These are phyloP conservation scores for Oceanodroma tethys DNA, from an alignment of 2,113 vertebrate genomes.

Conservation along the genomic window DNA sequence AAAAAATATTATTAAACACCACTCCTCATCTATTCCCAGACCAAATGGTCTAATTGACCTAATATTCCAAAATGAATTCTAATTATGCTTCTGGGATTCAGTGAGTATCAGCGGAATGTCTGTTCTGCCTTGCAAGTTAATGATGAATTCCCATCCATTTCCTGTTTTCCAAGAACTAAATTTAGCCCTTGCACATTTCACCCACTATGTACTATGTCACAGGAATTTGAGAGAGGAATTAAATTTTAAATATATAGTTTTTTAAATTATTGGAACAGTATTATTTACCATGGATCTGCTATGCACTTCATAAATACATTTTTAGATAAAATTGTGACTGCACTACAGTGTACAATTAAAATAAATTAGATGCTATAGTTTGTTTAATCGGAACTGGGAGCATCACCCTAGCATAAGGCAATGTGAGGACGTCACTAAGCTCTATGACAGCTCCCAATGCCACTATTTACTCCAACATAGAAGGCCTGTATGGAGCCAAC, in stretches of 20 bases:
- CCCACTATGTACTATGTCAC: background rate
- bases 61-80: background rate
- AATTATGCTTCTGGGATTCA: background rate
- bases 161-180: background rate
- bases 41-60: background rate
- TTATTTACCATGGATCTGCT: background rate
- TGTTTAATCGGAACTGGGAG: background rate
- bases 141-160: background rate
- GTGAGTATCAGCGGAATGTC: background rate
- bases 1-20: background rate
- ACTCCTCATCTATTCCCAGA: background rate
- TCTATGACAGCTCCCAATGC: background rate
- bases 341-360: background rate
- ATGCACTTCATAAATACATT: background rate
- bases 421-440: background rate
- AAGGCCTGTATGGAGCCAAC: background rate
- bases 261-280: background rate
- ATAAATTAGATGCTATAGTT: background rate
- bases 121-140: background rate
- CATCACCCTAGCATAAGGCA: background rate
- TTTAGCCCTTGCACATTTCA: background rate
- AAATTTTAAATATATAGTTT: background rate
- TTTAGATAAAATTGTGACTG: background rate
- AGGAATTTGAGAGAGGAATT: background rate
- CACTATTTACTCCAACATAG: background rate